Conservation (phyloP, 2,113 vertebrate species). For the Cyanocitta stelleri region DNA sequence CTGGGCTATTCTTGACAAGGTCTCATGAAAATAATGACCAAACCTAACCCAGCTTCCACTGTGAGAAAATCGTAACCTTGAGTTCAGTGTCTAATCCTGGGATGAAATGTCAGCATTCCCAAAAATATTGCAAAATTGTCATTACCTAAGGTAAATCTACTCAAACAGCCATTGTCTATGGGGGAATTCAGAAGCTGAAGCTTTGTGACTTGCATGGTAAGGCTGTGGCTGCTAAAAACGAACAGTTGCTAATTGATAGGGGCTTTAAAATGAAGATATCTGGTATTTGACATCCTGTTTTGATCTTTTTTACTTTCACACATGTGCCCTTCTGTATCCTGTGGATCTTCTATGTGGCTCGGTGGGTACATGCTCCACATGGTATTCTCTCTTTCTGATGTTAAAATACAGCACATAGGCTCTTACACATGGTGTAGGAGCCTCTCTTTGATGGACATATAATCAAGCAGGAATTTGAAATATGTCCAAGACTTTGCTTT, state of each 20-base stretch:
- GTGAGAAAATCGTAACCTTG: conserved; percentile 43
- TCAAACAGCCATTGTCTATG: conserved; percentile 17
- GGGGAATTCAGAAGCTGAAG: conserved; percentile 38
- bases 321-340: conserved; percentile 52
- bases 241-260: conserved; percentile 51
- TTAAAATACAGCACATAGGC: conserved; percentile 56
- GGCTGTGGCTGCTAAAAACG: conserved; percentile 35
- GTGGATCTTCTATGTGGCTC: conserved; percentile 63
- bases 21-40: conserved; percentile 51
- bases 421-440: conserved; percentile 43
- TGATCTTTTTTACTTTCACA: conserved; percentile 64
- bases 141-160: conserved; percentile 30
- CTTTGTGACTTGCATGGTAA: conserved; percentile 43
- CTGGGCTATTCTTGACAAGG: conserved; percentile 39
- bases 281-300: conserved; percentile 42
- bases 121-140: conserved; percentile 36
- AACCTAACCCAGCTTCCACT: background rate
- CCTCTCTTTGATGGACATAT: conserved; percentile 52
- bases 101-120: conserved; percentile 17
- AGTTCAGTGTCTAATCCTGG: conserved; percentile 36
- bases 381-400: conserved; percentile 60
- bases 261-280: conserved; percentile 50
- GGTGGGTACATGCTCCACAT: conserved; percentile 62
- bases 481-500: conserved; percentile 59
- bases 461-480: conserved; percentile 64